These are phyloP conservation scores for Ariolimax columbianus DNA, from an alignment of 2,888 invertebrate genomes.

Conservation along the genomic window DNA sequence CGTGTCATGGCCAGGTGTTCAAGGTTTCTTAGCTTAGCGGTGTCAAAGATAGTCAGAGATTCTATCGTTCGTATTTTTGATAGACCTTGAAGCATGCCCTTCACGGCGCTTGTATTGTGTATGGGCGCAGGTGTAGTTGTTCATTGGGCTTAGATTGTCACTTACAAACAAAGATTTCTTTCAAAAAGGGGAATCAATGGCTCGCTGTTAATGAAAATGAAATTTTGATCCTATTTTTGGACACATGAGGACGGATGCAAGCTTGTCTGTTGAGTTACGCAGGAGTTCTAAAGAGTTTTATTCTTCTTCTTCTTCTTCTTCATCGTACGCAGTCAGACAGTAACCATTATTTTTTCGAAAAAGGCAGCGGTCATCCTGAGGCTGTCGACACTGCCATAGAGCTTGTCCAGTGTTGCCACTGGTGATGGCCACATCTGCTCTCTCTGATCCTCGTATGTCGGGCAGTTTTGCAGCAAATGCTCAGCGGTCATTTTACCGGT, in stretches of 20 bases:
- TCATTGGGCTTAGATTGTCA: neutral
- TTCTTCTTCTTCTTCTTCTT: no score
- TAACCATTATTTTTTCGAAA: no score
- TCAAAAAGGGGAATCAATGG: neutral
- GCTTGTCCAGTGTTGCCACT: no score
- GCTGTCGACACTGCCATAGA: no score
- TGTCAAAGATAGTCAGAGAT: neutral
- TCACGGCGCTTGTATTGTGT: neutral
- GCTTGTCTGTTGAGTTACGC: neutral
- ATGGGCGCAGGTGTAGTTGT: neutral
- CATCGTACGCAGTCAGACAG: no score
- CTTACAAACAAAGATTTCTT: neutral
- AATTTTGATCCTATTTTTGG: neutral
- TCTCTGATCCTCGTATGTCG: no score
- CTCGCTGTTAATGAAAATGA: neutral
- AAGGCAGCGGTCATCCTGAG: no score
- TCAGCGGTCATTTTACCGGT: no score
- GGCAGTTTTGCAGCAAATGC: no score
- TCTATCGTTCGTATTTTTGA: neutral
- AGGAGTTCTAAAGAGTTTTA: no score
- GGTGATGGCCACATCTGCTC: no score
- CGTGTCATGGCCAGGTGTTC: slow-evolving; percentile 10
- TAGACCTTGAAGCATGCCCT: neutral
- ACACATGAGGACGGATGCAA: neutral
- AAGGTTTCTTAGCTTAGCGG: neutral